Percentiles rank a stretch among this genome's conserved stretches.
Conservation (phyloP, 2,113 vertebrate species). For the Eublepharis macularius region DNA sequence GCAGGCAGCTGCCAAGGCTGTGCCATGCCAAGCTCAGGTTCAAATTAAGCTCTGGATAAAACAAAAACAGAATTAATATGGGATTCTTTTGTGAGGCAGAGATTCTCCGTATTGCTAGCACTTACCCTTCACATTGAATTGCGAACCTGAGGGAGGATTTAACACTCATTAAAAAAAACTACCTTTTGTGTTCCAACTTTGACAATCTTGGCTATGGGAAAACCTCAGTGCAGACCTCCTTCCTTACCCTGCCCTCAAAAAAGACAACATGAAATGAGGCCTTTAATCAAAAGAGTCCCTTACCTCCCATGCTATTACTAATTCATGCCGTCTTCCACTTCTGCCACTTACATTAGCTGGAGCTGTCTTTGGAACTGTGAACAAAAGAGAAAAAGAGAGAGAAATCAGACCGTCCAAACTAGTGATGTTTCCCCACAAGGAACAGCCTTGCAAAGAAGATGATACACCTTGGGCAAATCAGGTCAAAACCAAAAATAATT, state of each 20-base stretch:
- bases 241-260: constrained; percentile 29
- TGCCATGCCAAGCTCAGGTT: background rate
- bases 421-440: constrained; percentile 30
- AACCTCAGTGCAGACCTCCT: constrained; percentile 6
- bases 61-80: background rate
- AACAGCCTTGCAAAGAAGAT: constrained; percentile 34
- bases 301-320: constrained; percentile 99
- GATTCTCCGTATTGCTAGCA: background rate
- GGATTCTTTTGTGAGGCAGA: background rate
- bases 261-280: constrained; percentile 20
- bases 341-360: constrained; percentile 94
- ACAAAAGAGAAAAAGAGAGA: constrained; percentile 16
- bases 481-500: constrained; percentile 38
- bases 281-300: constrained; percentile 48
- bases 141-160: background rate
- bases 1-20: no score
- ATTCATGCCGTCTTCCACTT: constrained; percentile 91
- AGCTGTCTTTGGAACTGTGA: constrained; percentile 90
- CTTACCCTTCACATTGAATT: constrained; percentile 24
- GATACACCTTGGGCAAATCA: constrained; percentile 31
- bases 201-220: constrained; percentile 24
- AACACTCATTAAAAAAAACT: constrained; percentile 13
- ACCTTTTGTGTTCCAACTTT: constrained; percentile 11
- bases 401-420: constrained; percentile 20
- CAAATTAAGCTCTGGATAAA: background rate